A percentile compares a stretch with the other conserved stretches of the same genome.
Conservation (phyloP, 2,797 vertebrate species). For the Myotis pilosus region DNA sequence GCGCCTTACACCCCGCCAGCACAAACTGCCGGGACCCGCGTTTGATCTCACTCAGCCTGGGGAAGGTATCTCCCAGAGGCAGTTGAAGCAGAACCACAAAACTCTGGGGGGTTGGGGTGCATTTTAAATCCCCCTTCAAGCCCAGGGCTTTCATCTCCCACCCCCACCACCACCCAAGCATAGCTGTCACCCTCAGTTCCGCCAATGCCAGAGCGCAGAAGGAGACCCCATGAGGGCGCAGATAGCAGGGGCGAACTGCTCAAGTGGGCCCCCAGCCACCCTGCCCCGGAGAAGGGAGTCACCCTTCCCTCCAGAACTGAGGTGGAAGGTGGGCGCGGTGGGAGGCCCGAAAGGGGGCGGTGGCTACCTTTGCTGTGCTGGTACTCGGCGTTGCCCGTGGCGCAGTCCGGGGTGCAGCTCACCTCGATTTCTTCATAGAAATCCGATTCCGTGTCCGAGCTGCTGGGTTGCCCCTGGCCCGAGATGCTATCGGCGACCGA, state of each 20-base stretch:
- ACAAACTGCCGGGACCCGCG: constrained; percentile 73
- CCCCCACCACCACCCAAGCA: neutral
- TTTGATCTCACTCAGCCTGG: constrained; percentile 78
- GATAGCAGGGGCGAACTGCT: neutral
- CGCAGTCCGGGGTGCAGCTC: constrained; percentile 96
- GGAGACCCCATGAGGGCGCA: constrained; percentile 4
- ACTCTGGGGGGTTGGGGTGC: constrained; percentile 28
- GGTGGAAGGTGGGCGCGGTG: constrained; percentile 62
- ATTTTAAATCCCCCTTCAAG: constrained; percentile 12
- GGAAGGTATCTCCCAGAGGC: constrained; percentile 48
- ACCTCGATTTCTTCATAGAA: constrained; percentile 99
- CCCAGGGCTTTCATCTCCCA: neutral
- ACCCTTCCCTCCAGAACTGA: constrained; percentile 32
- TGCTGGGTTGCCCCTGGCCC: constrained; percentile 92
- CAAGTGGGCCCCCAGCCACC: constrained; percentile 52
- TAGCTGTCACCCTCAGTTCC: constrained; percentile 58
- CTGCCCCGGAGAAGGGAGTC: constrained; percentile 20
- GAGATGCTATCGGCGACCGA: constrained; percentile 82
- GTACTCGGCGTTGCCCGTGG: constrained; percentile 91
- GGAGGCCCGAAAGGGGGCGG: constrained; percentile 72
- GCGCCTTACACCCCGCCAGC: constrained; percentile 77
- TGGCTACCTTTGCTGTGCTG: constrained; percentile 93
- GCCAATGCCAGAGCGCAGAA: constrained; percentile 20
- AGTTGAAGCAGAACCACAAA: constrained; percentile 66
- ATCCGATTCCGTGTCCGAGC: constrained; percentile 98